Evolutionary conservation across 2,797 vertebrate species (phyloP).

Genomic region (Silurus lanzhouensis): DNA sequence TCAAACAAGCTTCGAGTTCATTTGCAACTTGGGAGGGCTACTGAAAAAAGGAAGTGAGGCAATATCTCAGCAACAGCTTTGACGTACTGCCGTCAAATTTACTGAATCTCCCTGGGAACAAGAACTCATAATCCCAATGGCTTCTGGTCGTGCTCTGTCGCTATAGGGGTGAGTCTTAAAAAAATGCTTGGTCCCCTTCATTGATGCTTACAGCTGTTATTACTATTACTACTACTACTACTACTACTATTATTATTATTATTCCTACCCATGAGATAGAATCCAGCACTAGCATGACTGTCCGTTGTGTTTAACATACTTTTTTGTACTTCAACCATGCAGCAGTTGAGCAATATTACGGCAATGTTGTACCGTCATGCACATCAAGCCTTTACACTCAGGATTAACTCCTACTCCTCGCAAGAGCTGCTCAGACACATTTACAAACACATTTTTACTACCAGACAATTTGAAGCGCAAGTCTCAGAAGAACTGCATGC

Average conservation of each 20-base stretch:
- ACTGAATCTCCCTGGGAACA: constrained; percentile 5
- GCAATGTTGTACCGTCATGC: too few species aligned
- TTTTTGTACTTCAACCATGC: background rate
- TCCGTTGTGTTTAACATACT: background rate
- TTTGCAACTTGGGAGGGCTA: background rate
- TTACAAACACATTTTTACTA: background rate
- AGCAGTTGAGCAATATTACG: background rate
- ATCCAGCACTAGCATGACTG: background rate
- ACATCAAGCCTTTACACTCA: background rate
- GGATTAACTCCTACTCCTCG: background rate
- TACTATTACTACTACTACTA: background rate
- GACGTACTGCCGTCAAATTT: background rate
- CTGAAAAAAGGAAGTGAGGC: constrained; percentile 24
- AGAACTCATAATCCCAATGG: background rate
- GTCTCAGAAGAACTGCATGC: background rate
- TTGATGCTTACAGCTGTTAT: background rate
- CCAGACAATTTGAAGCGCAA: background rate
- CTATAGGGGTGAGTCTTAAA: too few species aligned
- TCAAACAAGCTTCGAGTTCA: background rate
- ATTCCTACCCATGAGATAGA: background rate
- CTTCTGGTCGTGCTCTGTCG: background rate
- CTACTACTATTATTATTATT: background rate
- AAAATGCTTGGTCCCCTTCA: background rate
- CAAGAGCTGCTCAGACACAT: background rate
- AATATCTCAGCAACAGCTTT: constrained; percentile 1